Conservation (phyloP, 2,888 invertebrate species). For the Metopia argyrocephala region DNA sequence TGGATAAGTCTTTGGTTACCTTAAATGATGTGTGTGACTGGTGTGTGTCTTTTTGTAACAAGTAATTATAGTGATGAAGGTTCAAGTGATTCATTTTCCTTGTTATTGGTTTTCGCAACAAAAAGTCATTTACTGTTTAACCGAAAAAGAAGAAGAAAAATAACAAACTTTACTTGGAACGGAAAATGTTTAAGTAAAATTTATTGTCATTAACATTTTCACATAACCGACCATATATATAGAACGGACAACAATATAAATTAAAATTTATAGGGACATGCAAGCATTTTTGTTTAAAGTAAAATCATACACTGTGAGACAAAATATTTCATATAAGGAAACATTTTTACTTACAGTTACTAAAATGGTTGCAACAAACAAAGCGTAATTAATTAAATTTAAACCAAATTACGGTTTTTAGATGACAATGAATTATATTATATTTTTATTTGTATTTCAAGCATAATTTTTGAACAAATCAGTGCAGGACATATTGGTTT, state of each 20-base stretch:
- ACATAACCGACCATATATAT: conserved; percentile 1
- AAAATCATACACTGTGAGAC: too few species aligned
- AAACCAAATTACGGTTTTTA: too few species aligned
- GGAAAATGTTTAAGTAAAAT: conserved; percentile 50
- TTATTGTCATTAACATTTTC: conserved; percentile 51
- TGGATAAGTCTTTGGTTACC: conserved; percentile 19
- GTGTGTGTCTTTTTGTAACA: background rate
- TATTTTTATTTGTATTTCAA: too few species aligned
- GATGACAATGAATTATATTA: too few species aligned
- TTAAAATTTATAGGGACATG: too few species aligned
- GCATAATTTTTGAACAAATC: too few species aligned
- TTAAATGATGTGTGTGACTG: background rate
- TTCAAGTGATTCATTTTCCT: conserved; percentile 45
- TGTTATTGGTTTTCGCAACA: conserved; percentile 27
- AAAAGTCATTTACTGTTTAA: background rate
- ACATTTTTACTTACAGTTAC: too few species aligned
- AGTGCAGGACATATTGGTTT: too few species aligned
- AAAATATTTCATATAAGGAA: too few species aligned
- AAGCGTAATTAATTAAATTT: too few species aligned
- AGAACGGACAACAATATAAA: background rate
- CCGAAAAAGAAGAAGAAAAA: background rate
- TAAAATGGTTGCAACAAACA: too few species aligned
- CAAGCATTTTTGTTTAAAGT: too few species aligned
- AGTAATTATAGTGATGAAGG: conserved; percentile 42
- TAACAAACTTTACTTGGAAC: conserved; percentile 24